phyloP scores from a whole-genome alignment of 2,888 invertebrate species.

The Arge pagana region DNA sequence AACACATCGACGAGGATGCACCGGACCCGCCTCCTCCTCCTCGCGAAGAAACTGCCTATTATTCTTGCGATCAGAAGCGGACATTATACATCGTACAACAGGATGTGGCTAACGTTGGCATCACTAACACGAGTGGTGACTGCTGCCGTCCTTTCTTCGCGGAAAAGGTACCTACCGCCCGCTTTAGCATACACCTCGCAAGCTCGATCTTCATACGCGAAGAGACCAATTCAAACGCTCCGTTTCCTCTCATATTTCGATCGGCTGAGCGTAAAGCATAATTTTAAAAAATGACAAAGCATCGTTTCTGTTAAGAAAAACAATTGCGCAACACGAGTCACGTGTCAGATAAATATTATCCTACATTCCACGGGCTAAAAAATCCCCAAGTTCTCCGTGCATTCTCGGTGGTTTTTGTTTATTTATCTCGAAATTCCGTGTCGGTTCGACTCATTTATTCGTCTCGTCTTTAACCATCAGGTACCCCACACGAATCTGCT shows the following conservation, averaged over 20 bases:
- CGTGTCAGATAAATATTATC: too few relatives aligned
- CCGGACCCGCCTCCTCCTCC: slow-evolving; percentile 49
- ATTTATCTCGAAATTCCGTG: too few relatives aligned
- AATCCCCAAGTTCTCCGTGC: too few relatives aligned
- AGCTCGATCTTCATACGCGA: too few relatives aligned
- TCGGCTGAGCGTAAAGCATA: background rate
- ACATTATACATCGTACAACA: slow-evolving; percentile 73
- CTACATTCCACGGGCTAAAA: too few relatives aligned
- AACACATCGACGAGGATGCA: slow-evolving; percentile 43
- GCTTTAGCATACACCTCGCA: too few relatives aligned
- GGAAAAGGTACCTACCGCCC: slow-evolving; percentile 61
- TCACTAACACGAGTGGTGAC: slow-evolving; percentile 54
- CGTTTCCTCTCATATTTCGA: background rate
- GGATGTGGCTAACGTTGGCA: slow-evolving; percentile 54
- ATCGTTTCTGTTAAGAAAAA: too few relatives aligned
- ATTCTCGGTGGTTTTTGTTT: too few relatives aligned
- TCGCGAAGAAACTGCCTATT: slow-evolving; percentile 45
- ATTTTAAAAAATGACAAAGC: too few relatives aligned
- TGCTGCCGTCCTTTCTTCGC: slow-evolving; percentile 70
- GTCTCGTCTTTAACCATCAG: slow-evolving; percentile 35
- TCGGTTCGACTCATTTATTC: background rate
- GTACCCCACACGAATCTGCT: slow-evolving; percentile 78
- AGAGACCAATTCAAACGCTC: too few relatives aligned
- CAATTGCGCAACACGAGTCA: too few relatives aligned
- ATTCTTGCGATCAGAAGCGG: slow-evolving; percentile 76